Base-by-base conservation (phyloP, 2,797 vertebrate species). In the Sebastes hubbsi region DNA sequence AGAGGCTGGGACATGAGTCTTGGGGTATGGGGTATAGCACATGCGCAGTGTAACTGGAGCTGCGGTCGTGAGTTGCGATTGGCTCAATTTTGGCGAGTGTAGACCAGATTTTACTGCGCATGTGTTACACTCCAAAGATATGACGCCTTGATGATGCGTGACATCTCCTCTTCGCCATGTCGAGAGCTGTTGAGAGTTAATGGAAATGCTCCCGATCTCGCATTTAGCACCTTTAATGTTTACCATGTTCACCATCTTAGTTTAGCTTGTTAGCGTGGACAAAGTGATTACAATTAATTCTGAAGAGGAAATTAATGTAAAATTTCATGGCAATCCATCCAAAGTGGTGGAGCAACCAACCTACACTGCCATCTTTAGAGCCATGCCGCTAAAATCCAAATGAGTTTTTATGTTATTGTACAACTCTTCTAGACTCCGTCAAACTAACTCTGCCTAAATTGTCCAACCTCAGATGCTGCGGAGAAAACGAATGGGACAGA, bases 401-500 rank as follows among this genome's bases (percentile, higher is more conserved):
- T 65, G 1, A 20, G 6, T 32, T 49, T 14, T 73, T n/a, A 18
- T 32, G 38, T 46, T 38, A 14, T 29, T 60, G 6, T 29, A 20
- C 8, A 29, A 9, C 8, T 58, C 5, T 38, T 67, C 29, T 27
- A 3, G 29, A 10, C 18, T 25, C 2, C 6, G 9, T 58, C 8
- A 61, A 64, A 67, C 55, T 29, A 77, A 66, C 27, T 25, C 6
- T 77, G 11, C 13, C 2, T 52, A 7, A 38, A 12, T 77, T 87
- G 54, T 78, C 29, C n/a, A 60, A 66, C 34, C 71, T n/a, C 83
- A 94, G 93, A 91, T 84, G 72, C 66, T 68, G 29, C 80, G 72
- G 90, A 92, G 65, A 88, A 90, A 72, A 82, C 77, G n/a, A 93
- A 91, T 20, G 89, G 82, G 62, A 90, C 91, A 76, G 88, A 90